Evolutionary conservation across 2,888 invertebrate species (phyloP), one percentile per base, ranked within the genome.

Genomic region (Trichogramma dendrolimi): DNA sequence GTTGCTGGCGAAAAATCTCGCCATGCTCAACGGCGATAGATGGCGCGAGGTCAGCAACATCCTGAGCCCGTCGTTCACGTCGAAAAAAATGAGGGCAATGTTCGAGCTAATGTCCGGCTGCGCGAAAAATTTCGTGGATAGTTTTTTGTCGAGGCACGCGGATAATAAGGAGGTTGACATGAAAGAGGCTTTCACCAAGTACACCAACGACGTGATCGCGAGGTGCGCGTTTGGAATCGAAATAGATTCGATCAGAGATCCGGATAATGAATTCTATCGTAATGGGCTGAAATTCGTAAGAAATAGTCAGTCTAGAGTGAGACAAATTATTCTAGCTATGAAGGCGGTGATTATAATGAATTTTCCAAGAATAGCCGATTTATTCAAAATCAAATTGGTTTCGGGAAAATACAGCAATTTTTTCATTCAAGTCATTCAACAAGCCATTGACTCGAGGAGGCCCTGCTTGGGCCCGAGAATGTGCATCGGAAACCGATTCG

Each of bases 41-140:
- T 84, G 83, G 84, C 79, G 81, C 0, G 78, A 81, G 8, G 81
- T 83, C 80, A 71, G 85, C 11, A 74, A 76, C 0, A 79, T 82
- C 0, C 68, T 85, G 10, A 83, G 82, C 54, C 85, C 84, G 3
- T 81, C 83, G 0, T 85, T 84, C 72, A 85, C 85, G 0, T 77
- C 81, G 5, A 82, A 82, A 58, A 85, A 85, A 71, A 83, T 85
- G 82, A 80, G 80, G 49, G 71, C 74, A 6, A 83, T 84, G 81
- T 76, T 83, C 69, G 79, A 80, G 0, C 75, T 83, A 56, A 82
- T 84, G 64, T 67, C 68, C 0, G 75, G 73, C 38, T 75, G 75
- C 49, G 75, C 74, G 5, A 64, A 61, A 44, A 72, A 71, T 48
- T 75, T 77, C 54, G 65, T 67, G 5, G 62, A 71, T 6, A 69